phyloP scores from a whole-genome alignment of 2,113 vertebrate genomes.

The Phasianus colchicus region DNA sequence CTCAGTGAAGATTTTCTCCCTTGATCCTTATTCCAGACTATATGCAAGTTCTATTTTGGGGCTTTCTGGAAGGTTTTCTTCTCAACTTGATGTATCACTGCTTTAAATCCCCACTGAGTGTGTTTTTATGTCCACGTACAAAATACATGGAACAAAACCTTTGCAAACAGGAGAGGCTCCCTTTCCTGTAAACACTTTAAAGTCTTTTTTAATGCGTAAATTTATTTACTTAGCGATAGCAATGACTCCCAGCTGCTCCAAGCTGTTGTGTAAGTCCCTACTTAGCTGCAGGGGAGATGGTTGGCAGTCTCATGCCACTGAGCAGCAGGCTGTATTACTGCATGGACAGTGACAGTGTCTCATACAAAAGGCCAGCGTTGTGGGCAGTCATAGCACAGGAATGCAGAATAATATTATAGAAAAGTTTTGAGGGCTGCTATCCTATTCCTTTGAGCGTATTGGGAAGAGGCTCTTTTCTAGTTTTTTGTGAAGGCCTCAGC shows the following conservation, averaged over 20 bases:
- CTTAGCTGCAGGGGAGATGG: slow-evolving; percentile 25
- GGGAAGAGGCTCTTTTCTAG: background rate
- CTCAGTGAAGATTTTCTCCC: background rate
- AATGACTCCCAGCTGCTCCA: slow-evolving; percentile 11
- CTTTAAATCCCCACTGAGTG: background rate
- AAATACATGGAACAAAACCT: fast-evolving
- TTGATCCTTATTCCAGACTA: background rate
- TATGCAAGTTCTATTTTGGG: background rate
- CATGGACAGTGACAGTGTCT: slow-evolving; percentile 10
- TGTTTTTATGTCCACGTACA: background rate
- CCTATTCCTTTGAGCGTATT: background rate
- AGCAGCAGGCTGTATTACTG: slow-evolving; percentile 55
- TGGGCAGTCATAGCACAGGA: slow-evolving; percentile 30
- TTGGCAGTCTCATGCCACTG: slow-evolving; percentile 4
- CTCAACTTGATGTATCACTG: background rate
- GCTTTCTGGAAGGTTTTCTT: background rate
- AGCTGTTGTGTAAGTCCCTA: slow-evolving; percentile 17
- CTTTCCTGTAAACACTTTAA: background rate
- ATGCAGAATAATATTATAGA: slow-evolving; percentile 63
- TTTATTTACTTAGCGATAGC: slow-evolving; percentile 42
- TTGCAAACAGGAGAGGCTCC: background rate
- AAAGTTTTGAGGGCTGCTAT: background rate
- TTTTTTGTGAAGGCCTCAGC: background rate
- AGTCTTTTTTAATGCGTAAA: background rate
- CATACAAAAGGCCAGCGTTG: background rate